Percentiles rank a stretch among this genome's conserved stretches.
Conservation (phyloP, 2,888 invertebrate species). For the Cataglyphis livida region DNA sequence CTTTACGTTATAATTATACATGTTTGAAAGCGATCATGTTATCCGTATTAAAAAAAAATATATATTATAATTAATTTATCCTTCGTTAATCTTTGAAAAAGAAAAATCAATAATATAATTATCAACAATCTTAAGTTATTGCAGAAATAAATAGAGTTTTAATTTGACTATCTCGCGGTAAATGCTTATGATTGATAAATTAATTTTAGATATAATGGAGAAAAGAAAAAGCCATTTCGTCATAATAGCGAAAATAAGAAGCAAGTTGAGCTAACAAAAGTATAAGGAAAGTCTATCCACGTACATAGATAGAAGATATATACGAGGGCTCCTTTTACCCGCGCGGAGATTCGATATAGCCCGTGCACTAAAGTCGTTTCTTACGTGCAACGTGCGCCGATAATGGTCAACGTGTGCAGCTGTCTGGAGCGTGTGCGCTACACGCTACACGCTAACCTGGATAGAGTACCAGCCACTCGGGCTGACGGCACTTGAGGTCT, state of each 20-base stretch:
- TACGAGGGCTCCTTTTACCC: slow-evolving; percentile 56
- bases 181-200: slow-evolving; percentile 17
- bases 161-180: neutral
- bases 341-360: slow-evolving; percentile 70
- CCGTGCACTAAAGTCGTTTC: slow-evolving; percentile 60
- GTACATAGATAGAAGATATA: slow-evolving; percentile 40
- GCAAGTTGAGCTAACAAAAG: slow-evolving; percentile 43
- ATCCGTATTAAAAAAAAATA: no score
- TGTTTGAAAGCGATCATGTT: neutral
- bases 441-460: slow-evolving; percentile 57
- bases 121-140: neutral
- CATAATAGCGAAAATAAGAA: slow-evolving; percentile 25
- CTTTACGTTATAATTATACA: neutral
- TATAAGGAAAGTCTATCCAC: slow-evolving; percentile 33
- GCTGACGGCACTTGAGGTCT: slow-evolving; percentile 65
- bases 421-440: slow-evolving; percentile 59
- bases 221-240: neutral
- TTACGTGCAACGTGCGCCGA: slow-evolving; percentile 68
- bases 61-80: neutral
- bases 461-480: slow-evolving; percentile 67
- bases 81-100: neutral
- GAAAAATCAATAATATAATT: neutral
- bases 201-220: slow-evolving; percentile 1
- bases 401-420: slow-evolving; percentile 72
- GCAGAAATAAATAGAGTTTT: neutral